Base-by-base conservation (phyloP, 2,888 invertebrate genomes). In the Rhopalosiphum nymphaeae region DNA sequence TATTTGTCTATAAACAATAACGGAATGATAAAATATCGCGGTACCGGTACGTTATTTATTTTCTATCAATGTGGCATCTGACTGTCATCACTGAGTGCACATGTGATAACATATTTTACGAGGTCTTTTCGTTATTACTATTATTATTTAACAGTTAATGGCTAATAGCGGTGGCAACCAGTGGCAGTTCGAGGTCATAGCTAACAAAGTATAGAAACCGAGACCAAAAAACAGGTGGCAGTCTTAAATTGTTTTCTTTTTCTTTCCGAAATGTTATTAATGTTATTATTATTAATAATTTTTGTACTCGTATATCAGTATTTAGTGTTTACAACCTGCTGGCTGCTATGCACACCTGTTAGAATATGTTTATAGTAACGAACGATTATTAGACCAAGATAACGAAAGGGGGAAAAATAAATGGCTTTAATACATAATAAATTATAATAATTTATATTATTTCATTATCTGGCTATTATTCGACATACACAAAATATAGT, bases 151-250 rank as follows among this genome's bases (percentile, higher is more conserved):
- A 90, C 49, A 26, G 42, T 78, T 49, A 78, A 78, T n/a, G 44
- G 44, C 44, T 46, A 46, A 46, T 46, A 36, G 49, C 11, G 26
- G 36, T 26, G 53, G 49, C 42, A 10, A 61, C n/a, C 61, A 16
- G 36, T 49, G 78, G 49, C 36, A 25, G 90, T 84, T 84, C 78
- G 91, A 91, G 91, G 78, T 53, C 78, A 25, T 42, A 21, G 46
- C 46, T 21, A 46, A 78, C 49, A 84, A 49, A 53, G 53, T 42
- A 78, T 53, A 78, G 36, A 78, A 78, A 91, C 25, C 26, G 53
- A 91, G 49, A 91, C 49, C 26, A n/a, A 78, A 91, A 84, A 91
- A 91, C 91, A 91, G 91, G 91, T 91, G 91, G 78, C 53, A 16
- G 78, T 84, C 11, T 7, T 36, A 53, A 49, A 78, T 78, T 49